A percentile compares a stretch with the other conserved stretches of the same genome.
These are phyloP conservation scores for Xestia sexstrigata DNA, from an alignment of 2,888 invertebrate species.

Conservation along the genomic window DNA sequence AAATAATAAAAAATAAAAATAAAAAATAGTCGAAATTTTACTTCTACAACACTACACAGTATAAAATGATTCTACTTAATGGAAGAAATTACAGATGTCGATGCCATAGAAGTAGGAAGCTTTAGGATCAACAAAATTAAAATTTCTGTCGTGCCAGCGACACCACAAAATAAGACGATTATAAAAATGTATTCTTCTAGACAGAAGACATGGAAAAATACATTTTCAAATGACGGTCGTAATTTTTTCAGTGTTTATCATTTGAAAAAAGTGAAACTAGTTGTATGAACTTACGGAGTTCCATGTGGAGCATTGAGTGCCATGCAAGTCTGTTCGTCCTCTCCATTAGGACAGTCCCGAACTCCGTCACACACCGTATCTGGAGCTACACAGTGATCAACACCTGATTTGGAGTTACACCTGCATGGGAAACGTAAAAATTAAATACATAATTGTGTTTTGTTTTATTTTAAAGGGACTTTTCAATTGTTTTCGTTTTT, in stretches of 20 bases:
- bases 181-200: background rate
- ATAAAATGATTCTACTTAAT: background rate
- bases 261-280: background rate
- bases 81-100: background rate
- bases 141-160: background rate
- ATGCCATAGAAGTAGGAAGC: background rate
- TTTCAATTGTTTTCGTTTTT: background rate
- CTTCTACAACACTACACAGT: no score
- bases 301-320: constrained; percentile 81
- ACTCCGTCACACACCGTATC: constrained; percentile 95
- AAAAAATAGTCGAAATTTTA: no score
- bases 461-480: background rate
- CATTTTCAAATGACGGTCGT: background rate
- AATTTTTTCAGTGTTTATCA: background rate
- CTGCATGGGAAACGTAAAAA: constrained; percentile 64
- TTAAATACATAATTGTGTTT: background rate
- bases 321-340: constrained; percentile 93
- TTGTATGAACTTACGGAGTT: constrained; percentile 77
- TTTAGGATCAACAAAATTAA: background rate
- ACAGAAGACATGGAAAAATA: background rate
- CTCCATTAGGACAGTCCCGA: constrained; percentile 93
- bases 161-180: background rate
- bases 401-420: constrained; percentile 75
- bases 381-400: constrained; percentile 91
- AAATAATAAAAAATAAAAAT: constrained; percentile 10